Percentiles rank a stretch among this genome's conserved stretches.
phyloP scores from a whole-genome alignment of 2,113 vertebrate species.

The Corvus cornix region DNA sequence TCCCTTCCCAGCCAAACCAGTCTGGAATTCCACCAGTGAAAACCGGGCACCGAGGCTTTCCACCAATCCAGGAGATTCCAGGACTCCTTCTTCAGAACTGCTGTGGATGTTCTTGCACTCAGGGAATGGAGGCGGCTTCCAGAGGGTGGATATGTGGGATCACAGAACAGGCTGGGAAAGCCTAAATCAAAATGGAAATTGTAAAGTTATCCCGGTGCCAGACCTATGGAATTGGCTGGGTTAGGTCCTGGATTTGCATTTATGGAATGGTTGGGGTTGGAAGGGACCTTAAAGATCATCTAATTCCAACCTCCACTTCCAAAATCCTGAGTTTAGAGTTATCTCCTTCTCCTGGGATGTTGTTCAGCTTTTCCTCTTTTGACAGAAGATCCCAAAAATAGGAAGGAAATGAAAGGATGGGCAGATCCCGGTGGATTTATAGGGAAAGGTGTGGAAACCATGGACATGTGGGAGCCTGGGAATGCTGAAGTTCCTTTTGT shows the following conservation, averaged over 20 bases:
- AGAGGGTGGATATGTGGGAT: neutral
- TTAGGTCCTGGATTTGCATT: neutral
- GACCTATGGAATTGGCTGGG: fast-evolving
- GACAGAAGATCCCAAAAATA: neutral
- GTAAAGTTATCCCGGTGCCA: neutral
- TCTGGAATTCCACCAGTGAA: neutral
- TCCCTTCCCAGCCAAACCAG: neutral
- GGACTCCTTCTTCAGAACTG: neutral
- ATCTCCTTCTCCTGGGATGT: neutral
- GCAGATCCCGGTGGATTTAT: neutral
- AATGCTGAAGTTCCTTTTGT: neutral
- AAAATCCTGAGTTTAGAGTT: neutral
- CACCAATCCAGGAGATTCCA: neutral
- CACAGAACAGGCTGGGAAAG: neutral
- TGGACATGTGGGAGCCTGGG: neutral
- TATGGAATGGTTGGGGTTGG: neutral
- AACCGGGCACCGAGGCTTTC: neutral
- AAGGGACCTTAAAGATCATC: neutral
- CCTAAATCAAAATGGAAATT: neutral
- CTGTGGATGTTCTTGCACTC: neutral
- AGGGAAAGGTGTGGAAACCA: neutral
- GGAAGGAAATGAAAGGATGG: neutral
- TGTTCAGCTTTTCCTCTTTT: neutral
- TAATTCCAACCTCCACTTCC: neutral
- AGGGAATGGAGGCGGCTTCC: neutral